Evolutionary conservation across 2,888 invertebrate species (phyloP).

Genomic region (Eutolmus rufibarbis): DNA sequence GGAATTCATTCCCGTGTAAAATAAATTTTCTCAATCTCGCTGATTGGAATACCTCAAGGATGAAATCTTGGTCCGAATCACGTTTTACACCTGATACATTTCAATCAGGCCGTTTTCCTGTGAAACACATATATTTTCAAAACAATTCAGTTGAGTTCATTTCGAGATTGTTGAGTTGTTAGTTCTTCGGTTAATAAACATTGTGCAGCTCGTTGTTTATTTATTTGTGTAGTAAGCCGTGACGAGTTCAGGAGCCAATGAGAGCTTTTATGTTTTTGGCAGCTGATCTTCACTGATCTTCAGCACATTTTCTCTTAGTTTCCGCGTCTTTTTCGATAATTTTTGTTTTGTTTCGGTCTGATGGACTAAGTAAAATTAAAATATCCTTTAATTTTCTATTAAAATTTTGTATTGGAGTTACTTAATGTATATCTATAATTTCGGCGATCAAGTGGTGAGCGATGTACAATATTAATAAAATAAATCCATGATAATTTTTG

Average conservation of each 20-base stretch:
- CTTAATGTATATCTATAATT: neutral
- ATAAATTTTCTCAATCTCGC: neutral
- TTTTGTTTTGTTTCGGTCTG: conserved; percentile 1
- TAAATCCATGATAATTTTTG: neutral
- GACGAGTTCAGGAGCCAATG: conserved; percentile 18
- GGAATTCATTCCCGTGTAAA: neutral
- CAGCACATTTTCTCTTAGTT: neutral
- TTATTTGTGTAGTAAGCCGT: conserved; percentile 12
- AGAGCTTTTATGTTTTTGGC: conserved; percentile 21
- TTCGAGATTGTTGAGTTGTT: neutral
- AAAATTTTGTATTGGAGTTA: neutral
- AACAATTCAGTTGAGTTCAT: neutral
- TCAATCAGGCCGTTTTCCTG: neutral
- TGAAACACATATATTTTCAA: neutral
- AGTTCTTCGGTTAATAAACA: neutral
- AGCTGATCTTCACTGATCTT: neutral
- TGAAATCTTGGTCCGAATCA: neutral
- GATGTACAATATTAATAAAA: neutral
- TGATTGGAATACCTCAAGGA: neutral
- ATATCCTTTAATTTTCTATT: neutral
- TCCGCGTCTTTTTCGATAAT: neutral
- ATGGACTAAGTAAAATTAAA: neutral
- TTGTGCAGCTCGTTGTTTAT: conserved; percentile 14
- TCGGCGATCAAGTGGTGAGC: neutral
- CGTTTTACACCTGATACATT: neutral